Conservation (phyloP, 2,888 invertebrate species). For the Unio pictorum region DNA sequence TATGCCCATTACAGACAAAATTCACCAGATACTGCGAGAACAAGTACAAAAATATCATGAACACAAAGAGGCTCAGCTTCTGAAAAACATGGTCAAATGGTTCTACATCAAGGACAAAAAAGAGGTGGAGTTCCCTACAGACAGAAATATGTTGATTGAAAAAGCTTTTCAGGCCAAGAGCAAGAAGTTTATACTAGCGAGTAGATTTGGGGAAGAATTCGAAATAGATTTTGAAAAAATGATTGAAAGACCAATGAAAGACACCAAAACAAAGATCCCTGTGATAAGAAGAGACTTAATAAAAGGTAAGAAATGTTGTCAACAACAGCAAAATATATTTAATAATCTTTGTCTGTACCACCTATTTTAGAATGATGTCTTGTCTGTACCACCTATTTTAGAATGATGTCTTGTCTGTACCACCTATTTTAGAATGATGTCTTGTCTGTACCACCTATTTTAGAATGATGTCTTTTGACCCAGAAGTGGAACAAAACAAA, state of each 20-base stretch:
- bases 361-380: too few species aligned
- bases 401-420: too few species aligned
- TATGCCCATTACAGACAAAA: constrained; percentile 3
- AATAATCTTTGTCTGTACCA: too few species aligned
- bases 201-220: constrained; percentile 20
- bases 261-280: constrained; percentile 15
- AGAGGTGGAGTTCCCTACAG: constrained; percentile 12
- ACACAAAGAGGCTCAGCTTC: constrained; percentile 12
- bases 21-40: constrained; percentile 5
- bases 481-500: too few species aligned
- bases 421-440: too few species aligned
- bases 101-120: constrained; percentile 17
- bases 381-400: too few species aligned
- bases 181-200: constrained; percentile 15
- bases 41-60: constrained; percentile 11
- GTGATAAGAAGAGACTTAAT: constrained; percentile 33
- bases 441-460: too few species aligned
- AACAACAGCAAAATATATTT: too few species aligned
- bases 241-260: constrained; percentile 30
- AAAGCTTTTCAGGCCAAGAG: constrained; percentile 28
- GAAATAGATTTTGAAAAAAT: constrained; percentile 33
- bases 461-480: too few species aligned
- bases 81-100: constrained; percentile 26
- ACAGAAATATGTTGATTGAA: constrained; percentile 30
- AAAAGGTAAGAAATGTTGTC: constrained; percentile 14